Percentiles rank a stretch among this genome's conserved stretches.
Conservation (phyloP, 2,888 invertebrate genomes). For the Rotaria socialis region DNA sequence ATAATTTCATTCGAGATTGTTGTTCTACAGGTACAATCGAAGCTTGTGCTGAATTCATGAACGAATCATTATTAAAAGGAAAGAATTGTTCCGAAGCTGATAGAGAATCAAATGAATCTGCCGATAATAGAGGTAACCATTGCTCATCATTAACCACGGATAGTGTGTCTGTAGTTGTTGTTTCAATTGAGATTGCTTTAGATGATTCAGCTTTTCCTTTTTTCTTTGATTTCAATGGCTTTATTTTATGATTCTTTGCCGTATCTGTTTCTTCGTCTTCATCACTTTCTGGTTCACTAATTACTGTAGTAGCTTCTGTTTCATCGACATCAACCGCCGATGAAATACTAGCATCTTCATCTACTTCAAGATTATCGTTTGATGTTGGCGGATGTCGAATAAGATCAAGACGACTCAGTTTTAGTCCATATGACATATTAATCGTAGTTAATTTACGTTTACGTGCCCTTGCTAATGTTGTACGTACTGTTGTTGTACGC, state of each 20-base stretch:
- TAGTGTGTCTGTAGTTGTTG: background rate
- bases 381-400: background rate
- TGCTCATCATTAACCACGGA: background rate
- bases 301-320: background rate
- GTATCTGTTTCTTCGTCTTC: background rate
- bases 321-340: background rate
- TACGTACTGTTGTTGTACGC: background rate
- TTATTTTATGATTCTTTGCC: background rate
- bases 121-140: background rate
- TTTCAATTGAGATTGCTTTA: background rate
- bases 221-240: background rate
- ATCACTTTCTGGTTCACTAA: background rate
- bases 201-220: background rate
- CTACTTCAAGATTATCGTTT: background rate
- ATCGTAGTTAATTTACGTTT: background rate
- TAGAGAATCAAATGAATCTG: background rate
- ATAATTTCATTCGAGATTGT: background rate
- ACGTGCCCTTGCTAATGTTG: background rate
- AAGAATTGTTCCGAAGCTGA: background rate
- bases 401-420: slow-evolving; percentile 5
- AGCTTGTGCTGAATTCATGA: background rate
- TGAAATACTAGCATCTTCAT: background rate
- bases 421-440: background rate
- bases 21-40: background rate
- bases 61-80: background rate